Evolutionary conservation across 2,113 vertebrate species (phyloP), one percentile per base, ranked within the genome.

Genomic region (Corythornis vintsioides): DNA sequence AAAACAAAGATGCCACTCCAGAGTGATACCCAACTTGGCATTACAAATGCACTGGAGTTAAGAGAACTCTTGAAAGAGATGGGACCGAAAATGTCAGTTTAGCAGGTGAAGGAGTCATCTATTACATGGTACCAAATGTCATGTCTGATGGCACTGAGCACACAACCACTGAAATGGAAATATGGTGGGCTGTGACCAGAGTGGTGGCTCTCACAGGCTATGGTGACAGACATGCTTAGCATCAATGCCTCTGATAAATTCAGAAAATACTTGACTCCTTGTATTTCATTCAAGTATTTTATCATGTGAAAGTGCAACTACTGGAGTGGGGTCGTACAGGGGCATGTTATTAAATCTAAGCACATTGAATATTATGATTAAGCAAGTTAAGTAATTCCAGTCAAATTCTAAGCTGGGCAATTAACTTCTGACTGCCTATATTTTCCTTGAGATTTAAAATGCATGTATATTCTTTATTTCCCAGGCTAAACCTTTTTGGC

Each of bases 391-490:
- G 22, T 38, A 76, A 42, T 80, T 88, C 38, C 38, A 90, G 52
- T 7, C 64, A 88, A 73, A 83, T 86, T 74, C 73, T 66, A 80
- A 83, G 2, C 26, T 38, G 21, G 50, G 8, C 52, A 88, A 77
- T 83, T 90, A 43, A 63, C 21, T 66, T 83, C 33, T 38, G 63
- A 63, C 47, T 80, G 19, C 60, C 33, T 87, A 4, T 69, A 61
- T 56, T 88, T 87, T 87, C 48, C 48, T 50, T 80, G 42, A 83
- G 42, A 66, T 74, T 77, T 77, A 28, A 90, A 92, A 74, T 1
- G 6, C 56, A 59, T 74, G 83, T 10, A 73, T 64, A 77, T 86
- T 86, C 56, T 86, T 43, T 83, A 60, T 81, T 81, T 93, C 43
- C 31, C 56, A 81, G 5, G 28, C 26, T 74, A 63, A 92, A 53